A percentile compares a stretch with the other conserved stretches of the same genome.
Evolutionary conservation across 30 jellyfish, hydroid and myxozoan genomes (phyloP).

Genomic region (Morbakka virulenta): DNA sequence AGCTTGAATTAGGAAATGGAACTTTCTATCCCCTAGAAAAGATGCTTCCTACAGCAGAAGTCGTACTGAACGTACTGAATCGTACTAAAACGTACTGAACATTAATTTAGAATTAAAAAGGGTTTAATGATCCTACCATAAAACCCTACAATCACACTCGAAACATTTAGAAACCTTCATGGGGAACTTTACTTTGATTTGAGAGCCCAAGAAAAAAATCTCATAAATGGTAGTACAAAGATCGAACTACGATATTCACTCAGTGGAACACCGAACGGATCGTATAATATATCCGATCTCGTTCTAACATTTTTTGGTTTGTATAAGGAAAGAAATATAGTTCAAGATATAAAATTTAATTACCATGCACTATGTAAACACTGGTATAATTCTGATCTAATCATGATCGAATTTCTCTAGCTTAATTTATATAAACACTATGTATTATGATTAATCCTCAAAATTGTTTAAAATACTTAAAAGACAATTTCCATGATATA

Average conservation of each 20-base stretch:
- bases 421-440: too few relatives aligned
- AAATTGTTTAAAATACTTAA: too few relatives aligned
- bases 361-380: too few relatives aligned
- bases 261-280: constrained; percentile 11
- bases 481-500: too few relatives aligned
- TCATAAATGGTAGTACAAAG: constrained; percentile 13
- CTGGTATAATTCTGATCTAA: too few relatives aligned
- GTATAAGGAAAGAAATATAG: too few relatives aligned
- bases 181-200: constrained; percentile 15
- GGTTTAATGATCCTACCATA: background rate
- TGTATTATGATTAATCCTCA: too few relatives aligned
- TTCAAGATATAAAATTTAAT: too few relatives aligned
- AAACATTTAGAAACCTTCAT: background rate
- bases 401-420: too few relatives aligned
- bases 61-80: too few relatives aligned
- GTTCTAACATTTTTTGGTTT: too few relatives aligned
- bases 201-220: background rate
- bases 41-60: background rate
- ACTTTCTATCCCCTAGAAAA: background rate
- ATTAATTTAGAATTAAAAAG: background rate
- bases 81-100: background rate
- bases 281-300: background rate
- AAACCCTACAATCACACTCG: background rate
- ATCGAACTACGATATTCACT: constrained; percentile 26
- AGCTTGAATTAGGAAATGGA: constrained; percentile 6